These are phyloP conservation scores for Aphelinus certus DNA, from an alignment of 1,140 invertebrate species.

Conservation along the genomic window DNA sequence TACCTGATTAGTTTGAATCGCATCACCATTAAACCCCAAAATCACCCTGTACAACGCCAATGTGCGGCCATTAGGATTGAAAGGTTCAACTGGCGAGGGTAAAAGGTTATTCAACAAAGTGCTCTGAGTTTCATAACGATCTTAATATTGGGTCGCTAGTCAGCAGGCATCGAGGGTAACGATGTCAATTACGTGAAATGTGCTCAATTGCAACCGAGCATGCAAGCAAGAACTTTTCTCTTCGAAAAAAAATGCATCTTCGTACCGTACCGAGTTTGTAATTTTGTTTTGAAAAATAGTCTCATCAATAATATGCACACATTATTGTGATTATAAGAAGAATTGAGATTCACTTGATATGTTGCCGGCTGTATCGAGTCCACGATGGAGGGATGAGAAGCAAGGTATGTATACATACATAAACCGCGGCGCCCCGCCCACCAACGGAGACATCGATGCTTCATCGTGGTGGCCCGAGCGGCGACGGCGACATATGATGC, in stretches of 20 bases:
- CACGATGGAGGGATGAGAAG: too few species aligned
- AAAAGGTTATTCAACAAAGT: constrained; percentile 16
- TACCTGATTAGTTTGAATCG: too few species aligned
- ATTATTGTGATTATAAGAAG: neutral
- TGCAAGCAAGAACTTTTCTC: too few species aligned
- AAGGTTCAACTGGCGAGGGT: too few species aligned
- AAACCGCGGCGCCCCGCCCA: neutral
- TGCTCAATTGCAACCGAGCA: neutral
- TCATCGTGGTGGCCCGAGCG: neutral
- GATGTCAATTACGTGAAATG: constrained; percentile 19
- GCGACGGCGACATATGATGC: neutral
- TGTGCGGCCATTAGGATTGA: too few species aligned
- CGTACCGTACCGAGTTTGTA: too few species aligned
- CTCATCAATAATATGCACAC: neutral
- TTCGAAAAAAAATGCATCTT: too few species aligned
- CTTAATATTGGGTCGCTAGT: neutral
- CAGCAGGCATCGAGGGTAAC: constrained; percentile 23
- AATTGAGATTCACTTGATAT: neutral
- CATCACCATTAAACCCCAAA: neutral
- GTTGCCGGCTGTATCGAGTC: too few species aligned
- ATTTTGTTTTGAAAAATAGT: too few species aligned
- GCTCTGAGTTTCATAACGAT: constrained; percentile 13
- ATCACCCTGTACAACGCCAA: neutral
- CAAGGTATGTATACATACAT: neutral
- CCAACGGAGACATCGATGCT: constrained; percentile 30